Evolutionary conservation across 2,888 invertebrate species (phyloP).

Genomic region (Drosophila testacea): DNA sequence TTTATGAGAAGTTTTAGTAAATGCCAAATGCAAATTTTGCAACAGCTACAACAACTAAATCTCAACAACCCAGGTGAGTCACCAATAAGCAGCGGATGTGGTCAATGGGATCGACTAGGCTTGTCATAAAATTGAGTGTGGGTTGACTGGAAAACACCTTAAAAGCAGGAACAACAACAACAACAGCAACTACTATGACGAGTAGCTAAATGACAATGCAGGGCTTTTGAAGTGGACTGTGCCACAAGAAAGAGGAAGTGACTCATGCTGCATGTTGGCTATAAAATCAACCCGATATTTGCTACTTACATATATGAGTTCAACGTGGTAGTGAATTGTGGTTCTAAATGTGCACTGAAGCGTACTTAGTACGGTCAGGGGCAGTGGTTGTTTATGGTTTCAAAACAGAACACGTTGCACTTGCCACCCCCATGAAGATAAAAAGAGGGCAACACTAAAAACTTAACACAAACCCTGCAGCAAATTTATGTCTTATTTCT

Average conservation of each 20-base stretch:
- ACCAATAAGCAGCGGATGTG: conserved; percentile 60
- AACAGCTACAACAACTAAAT: conserved; percentile 11
- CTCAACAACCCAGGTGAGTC: conserved; percentile 21
- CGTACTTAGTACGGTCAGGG: conserved; percentile 29
- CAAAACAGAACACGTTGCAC: conserved; percentile 33
- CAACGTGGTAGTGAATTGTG: conserved; percentile 42
- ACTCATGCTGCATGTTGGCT: conserved; percentile 49
- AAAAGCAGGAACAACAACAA: conserved; percentile 38
- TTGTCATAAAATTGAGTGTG: conserved; percentile 58
- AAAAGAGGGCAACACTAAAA: conserved; percentile 51
- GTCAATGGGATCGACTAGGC: conserved; percentile 56
- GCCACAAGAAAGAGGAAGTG: conserved; percentile 35
- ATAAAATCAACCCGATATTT: conserved; percentile 26
- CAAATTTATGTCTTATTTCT: conserved; percentile 69
- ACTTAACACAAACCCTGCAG: conserved; percentile 64
- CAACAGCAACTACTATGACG: conserved; percentile 44
- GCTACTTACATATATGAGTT: conserved; percentile 16
- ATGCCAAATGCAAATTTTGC: conserved; percentile 52
- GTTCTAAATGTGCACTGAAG: conserved; percentile 28
- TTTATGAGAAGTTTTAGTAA: conserved; percentile 27
- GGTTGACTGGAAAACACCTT: conserved; percentile 54
- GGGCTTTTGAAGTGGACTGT: conserved; percentile 29
- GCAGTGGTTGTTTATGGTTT: conserved; percentile 33
- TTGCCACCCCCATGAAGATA: conserved; percentile 35
- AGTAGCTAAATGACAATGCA: conserved; percentile 47